Evolutionary conservation across 2,888 invertebrate genomes (phyloP).

Genomic region (Endomychus coccineus): DNA sequence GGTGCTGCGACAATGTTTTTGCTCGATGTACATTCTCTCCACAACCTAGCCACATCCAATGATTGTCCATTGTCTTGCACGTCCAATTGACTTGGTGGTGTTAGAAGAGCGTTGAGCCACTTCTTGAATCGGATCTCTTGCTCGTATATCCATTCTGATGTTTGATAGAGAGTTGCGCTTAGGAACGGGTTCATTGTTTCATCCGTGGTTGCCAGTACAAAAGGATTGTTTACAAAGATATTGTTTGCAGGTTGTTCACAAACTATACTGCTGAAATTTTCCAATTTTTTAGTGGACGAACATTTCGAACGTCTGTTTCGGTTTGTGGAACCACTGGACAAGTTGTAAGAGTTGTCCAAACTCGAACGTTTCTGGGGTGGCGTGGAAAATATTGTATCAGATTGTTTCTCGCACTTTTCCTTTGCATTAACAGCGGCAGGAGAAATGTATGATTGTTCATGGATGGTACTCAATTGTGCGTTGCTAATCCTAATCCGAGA

Average conservation of each 20-base stretch:
- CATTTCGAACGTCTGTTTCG: too few species aligned
- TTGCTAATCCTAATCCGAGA: too few species aligned
- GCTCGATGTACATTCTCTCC: constrained; percentile 67
- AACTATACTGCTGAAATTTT: too few species aligned
- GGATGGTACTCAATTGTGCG: too few species aligned
- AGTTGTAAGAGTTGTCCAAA: background rate
- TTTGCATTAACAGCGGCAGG: too few species aligned
- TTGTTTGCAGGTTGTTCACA: too few species aligned
- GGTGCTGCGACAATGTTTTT: constrained; percentile 58
- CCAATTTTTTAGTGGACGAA: too few species aligned
- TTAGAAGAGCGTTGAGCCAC: constrained; percentile 71
- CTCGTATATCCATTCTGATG: constrained; percentile 58
- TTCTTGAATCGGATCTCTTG: constrained; percentile 67
- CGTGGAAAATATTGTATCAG: too few species aligned
- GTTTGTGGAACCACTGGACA: too few species aligned
- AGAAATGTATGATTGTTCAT: too few species aligned
- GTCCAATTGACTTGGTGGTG: constrained; percentile 66
- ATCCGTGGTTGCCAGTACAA: constrained; percentile 28
- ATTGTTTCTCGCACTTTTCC: too few species aligned
- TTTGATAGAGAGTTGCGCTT: constrained; percentile 58
- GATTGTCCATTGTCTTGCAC: constrained; percentile 52
- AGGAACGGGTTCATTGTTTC: constrained; percentile 34
- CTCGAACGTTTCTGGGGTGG: background rate
- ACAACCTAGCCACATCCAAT: constrained; percentile 66
- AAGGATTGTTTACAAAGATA: constrained; percentile 29